phyloP scores from a whole-genome alignment of 2,113 vertebrate species.

The Emydura subglobosa region DNA sequence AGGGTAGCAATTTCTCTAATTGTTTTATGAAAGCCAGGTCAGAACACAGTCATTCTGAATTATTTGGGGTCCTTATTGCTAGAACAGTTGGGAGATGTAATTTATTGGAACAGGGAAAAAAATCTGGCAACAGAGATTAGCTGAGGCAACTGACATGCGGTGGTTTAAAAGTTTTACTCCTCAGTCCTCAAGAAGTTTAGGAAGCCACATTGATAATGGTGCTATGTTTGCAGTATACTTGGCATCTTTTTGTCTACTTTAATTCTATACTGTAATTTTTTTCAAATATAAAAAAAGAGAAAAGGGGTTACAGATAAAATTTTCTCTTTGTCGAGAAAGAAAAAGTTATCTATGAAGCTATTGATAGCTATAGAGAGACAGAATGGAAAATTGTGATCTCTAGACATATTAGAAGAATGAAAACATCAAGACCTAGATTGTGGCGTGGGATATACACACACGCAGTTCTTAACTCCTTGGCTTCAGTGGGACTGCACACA shows the following conservation, averaged over 20 bases:
- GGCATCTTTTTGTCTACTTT: background rate
- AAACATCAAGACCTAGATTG: background rate
- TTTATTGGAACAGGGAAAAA: background rate
- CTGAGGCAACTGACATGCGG: background rate
- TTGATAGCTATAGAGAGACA: background rate
- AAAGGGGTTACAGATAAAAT: background rate
- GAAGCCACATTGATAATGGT: background rate
- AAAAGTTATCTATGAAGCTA: background rate
- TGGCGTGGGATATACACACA: background rate
- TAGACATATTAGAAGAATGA: background rate
- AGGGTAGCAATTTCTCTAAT: background rate
- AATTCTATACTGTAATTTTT: background rate
- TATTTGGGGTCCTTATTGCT: background rate
- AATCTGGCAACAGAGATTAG: background rate
- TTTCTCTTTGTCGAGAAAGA: background rate
- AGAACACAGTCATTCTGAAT: background rate
- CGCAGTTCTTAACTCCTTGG: accelerated
- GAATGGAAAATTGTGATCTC: background rate
- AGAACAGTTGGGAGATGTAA: background rate
- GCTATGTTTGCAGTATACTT: background rate
- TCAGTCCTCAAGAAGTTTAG: background rate
- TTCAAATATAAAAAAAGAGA: background rate
- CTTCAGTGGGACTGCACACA: background rate
- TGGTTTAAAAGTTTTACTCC: background rate
- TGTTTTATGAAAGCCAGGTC: background rate